Base-by-base conservation (phyloP, 2,888 invertebrate species). In the Nemurella pictetii region DNA sequence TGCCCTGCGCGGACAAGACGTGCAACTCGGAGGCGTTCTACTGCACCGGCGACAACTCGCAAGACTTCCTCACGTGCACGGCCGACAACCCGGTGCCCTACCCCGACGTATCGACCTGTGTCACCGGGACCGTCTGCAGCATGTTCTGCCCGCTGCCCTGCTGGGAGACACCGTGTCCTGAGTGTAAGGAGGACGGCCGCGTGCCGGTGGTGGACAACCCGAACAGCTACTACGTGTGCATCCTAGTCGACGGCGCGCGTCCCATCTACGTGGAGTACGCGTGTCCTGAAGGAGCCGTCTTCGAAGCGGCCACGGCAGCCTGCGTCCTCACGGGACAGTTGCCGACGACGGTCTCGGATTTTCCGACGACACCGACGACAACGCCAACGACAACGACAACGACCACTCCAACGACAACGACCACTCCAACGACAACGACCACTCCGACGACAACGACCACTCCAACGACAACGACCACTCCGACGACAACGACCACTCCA, bases 91-190 rank as follows among this genome's bases (percentile, higher is more conserved):
- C 55, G 55, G 55, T 55, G 55, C 55, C 55, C 20, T 55, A 55
- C 55, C 55, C 55, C 1, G 55, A 55, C 55, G 78, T 78, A 0
- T 12, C 9, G 29, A 78, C 28, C 26, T 78, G 78, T 30, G 26
- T 28, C 20, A 12, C 78, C 12, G 30, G 7, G 7, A 29, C 78
- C 3, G 30, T 78, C 15, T 78, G 78, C 30, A 30, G 29, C 78
- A 78, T 78, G 78, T 28, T 30, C 30, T 78, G 78, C 30, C 29
- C 28, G 30, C 29, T n/a, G 28, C 30, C 78, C 3, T 78, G 78
- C 30, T 78, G 29, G 78, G 78, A 78, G 28, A n/a, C 2, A 5
- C n/a, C 78, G 7, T 78, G 78, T 78, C 78, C 78, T 0, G 78
- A 30, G n/a, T 78, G 78, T 27, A n/a, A 78, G 30, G 30, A 28